Evolutionary conservation across 1,140 invertebrate genomes (phyloP), one percentile per base, ranked within the genome.

Genomic region (Phocides pigmalion): DNA sequence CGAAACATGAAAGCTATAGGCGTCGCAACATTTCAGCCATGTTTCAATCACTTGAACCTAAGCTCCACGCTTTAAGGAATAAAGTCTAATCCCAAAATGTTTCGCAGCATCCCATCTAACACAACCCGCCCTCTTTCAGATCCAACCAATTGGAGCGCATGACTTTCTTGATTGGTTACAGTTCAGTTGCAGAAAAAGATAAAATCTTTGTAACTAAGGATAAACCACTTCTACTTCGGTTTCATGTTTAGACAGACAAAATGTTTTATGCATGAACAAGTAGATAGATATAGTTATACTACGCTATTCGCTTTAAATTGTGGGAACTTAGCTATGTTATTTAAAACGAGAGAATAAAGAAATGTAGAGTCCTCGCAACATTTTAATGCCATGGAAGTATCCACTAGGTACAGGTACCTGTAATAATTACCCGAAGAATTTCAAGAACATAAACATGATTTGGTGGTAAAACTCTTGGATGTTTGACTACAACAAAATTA

Each of bases 151-250:
- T 42, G 66, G 62, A 65, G 17, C 17, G 22, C 28, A 5, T 42
- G 12, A 17, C 50, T 63, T 44, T 25, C 61, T 53, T 71, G 70
- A 88, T 89, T 89, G 87, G 87, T 81, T 87, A 87, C 85, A 87
- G 62, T 44, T 16, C 15, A 25, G 64, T 72, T 70, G 58, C 58
- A 41, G 70, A 80, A 81, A 85, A 81, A 72, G 77, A 64, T 68
- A 66, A 76, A 78, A 76, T 54, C 58, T 81, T 74, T 75, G 67
- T 76, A 71, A 66, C 68, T 73, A 62, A 39, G 22, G 64, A 67
- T 70, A 65, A 66, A 59, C 69, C 68, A 64, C 62, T 82, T 74
- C 68, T 73, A 69, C 79, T 82, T 82, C 75, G 74, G 73, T 73
- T 71, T 25, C 35, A 62, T 62, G 19, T 62, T 62, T 62, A 44